These are phyloP conservation scores for Malurus splendens DNA, from an alignment of 2,797 vertebrate genomes.

Conservation along the genomic window DNA sequence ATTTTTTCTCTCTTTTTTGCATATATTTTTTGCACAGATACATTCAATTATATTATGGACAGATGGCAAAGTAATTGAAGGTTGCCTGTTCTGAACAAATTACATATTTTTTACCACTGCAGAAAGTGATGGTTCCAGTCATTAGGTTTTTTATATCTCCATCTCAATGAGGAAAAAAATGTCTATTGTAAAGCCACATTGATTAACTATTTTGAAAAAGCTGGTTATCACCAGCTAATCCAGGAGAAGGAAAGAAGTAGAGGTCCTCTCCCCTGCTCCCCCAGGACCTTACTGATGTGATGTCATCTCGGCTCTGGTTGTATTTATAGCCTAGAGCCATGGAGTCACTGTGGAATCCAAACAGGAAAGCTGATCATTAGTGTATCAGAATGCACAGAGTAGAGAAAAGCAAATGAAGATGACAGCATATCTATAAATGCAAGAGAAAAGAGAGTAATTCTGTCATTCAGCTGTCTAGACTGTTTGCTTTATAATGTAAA, in stretches of 20 bases:
- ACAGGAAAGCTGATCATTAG: conserved; percentile 73
- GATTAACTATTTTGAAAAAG: background rate
- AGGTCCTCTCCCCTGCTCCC: background rate
- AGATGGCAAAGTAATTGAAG: background rate
- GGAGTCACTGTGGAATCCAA: conserved; percentile 66
- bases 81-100: background rate
- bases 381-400: conserved; percentile 68
- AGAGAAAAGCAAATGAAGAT: conserved; percentile 67
- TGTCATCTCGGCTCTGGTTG: conserved; percentile 41
- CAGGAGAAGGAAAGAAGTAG: background rate
- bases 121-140: background rate
- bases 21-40: background rate
- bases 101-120: background rate
- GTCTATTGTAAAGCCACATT: background rate
- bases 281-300: background rate
- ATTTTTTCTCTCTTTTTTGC: background rate
- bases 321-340: conserved; percentile 68
- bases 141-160: background rate
- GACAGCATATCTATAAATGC: conserved; percentile 68
- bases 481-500: conserved; percentile 78
- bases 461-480: conserved; percentile 78
- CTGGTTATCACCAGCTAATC: background rate
- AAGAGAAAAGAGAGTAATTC: conserved; percentile 67
- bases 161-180: background rate
- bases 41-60: background rate